These are phyloP conservation scores for Psittacula echo DNA, from an alignment of 2,797 vertebrate species.

Conservation along the genomic window DNA sequence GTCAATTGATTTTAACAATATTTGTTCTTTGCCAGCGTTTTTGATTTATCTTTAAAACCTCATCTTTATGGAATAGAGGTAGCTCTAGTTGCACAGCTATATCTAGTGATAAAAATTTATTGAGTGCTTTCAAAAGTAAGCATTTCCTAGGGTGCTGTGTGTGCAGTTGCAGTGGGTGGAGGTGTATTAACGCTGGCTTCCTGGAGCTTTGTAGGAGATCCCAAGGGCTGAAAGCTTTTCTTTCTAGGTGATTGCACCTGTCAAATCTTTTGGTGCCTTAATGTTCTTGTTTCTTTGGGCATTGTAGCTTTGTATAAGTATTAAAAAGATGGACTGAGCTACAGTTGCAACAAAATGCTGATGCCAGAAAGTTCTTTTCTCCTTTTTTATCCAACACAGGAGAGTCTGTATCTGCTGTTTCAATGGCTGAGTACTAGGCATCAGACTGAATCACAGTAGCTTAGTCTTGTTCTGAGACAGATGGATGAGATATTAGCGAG, in stretches of 20 bases:
- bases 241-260: background rate
- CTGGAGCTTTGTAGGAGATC: background rate
- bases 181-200: background rate
- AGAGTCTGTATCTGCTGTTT: background rate
- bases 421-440: background rate
- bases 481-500: background rate
- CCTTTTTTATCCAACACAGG: background rate
- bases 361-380: background rate
- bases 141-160: background rate
- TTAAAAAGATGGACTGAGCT: background rate
- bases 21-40: background rate
- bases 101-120: background rate
- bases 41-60: background rate
- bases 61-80: background rate
- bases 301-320: background rate
- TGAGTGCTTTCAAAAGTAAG: background rate
- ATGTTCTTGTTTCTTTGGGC: background rate
- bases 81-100: background rate
- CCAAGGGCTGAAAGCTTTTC: background rate
- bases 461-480: slow-evolving; percentile 1
- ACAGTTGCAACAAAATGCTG: background rate
- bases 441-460: background rate
- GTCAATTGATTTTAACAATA: background rate
- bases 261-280: background rate
- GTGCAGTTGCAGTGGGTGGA: background rate